Evolutionary conservation across 2,797 vertebrate species (phyloP).

Genomic region (Mus caroli): DNA sequence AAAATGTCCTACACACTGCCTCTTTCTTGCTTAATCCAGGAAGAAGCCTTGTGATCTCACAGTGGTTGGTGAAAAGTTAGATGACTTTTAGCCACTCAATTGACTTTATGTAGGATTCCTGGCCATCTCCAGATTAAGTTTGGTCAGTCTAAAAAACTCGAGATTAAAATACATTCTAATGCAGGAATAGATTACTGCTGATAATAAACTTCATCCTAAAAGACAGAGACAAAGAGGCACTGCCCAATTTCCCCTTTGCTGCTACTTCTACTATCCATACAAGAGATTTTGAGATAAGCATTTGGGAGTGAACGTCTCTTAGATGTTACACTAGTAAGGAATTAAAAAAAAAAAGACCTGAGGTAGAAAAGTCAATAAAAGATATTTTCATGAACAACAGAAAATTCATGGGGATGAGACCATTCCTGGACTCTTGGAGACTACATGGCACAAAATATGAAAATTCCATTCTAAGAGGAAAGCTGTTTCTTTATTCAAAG

Average conservation of each 20-base stretch:
- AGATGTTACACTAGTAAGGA: not conserved
- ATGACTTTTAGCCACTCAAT: not conserved
- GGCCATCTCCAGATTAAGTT: not conserved
- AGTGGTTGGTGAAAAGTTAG: not conserved
- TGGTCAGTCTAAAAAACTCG: not conserved
- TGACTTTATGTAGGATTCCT: not conserved
- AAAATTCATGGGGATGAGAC: not conserved
- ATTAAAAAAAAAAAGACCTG: not conserved
- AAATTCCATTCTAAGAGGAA: not conserved
- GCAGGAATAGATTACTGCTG: not conserved
- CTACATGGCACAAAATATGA: accelerated
- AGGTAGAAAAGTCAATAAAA: not conserved
- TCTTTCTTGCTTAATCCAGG: not conserved
- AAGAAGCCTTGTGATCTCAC: not conserved
- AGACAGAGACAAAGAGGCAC: not conserved
- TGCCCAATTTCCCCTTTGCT: not conserved
- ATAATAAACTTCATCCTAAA: not conserved
- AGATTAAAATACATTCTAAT: not conserved
- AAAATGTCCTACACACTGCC: not conserved
- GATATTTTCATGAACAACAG: not conserved
- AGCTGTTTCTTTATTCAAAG: not conserved
- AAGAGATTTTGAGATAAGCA: slow-evolving; percentile 17
- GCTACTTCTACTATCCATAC: not conserved
- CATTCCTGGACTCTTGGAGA: not conserved
- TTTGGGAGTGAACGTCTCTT: not conserved